Evolutionary conservation across 2,113 vertebrate genomes (phyloP).

Genomic region (Dinomys branickii): DNA sequence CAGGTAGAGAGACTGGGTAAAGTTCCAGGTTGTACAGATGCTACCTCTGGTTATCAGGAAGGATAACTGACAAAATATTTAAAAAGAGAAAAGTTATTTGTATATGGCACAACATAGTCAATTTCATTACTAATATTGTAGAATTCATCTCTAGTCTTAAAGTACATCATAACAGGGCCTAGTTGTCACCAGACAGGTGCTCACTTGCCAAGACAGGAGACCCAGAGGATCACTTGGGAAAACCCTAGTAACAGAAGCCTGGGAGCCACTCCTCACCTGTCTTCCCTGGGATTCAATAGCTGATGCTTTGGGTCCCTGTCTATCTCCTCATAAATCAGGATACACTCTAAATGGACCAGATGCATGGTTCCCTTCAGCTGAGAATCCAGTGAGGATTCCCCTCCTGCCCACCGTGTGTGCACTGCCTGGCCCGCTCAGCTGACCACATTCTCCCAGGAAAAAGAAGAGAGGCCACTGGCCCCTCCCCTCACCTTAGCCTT

Average conservation of each 20-base stretch:
- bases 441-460: fast-evolving
- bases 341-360: not conserved
- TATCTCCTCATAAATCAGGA: not conserved
- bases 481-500: not conserved
- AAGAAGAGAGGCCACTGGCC: not conserved
- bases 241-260: not conserved
- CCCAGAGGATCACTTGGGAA: not conserved
- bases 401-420: fast-evolving
- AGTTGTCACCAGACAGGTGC: not conserved
- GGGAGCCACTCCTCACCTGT: fast-evolving
- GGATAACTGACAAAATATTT: not conserved
- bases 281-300: not conserved
- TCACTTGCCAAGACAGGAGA: not conserved
- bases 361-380: not conserved
- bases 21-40: not conserved
- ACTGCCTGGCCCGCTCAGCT: not conserved
- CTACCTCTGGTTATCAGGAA: not conserved
- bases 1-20: not conserved
- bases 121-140: not conserved
- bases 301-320: not conserved
- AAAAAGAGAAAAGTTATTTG: not conserved
- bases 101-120: not conserved
- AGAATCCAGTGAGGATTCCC: not conserved
- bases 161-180: not conserved
- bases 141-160: not conserved